A percentile compares a stretch with the other conserved stretches of the same genome.
Evolutionary conservation across 1,140 invertebrate species (phyloP).

Genomic region (Drosophila varians): DNA sequence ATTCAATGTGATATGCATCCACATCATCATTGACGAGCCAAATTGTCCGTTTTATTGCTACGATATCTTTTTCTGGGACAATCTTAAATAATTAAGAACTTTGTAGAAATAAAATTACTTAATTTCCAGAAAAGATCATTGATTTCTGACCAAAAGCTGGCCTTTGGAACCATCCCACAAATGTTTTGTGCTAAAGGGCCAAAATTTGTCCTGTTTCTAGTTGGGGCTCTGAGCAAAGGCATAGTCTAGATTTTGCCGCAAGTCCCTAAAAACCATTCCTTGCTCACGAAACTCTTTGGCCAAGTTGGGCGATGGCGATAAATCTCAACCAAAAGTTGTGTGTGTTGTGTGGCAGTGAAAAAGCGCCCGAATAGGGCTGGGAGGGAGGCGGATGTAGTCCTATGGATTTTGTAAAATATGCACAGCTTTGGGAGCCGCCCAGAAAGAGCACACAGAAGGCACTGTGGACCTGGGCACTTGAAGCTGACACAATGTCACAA

Average conservation of each 20-base stretch:
- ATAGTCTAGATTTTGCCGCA: slow-evolving; percentile 58
- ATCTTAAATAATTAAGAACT: neutral
- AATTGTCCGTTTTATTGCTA: slow-evolving; percentile 39
- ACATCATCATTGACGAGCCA: slow-evolving; percentile 15
- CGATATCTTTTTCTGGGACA: slow-evolving; percentile 17
- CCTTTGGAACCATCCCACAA: slow-evolving; percentile 23
- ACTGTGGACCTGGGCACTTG: slow-evolving; percentile 50
- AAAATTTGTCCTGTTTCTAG: slow-evolving; percentile 32
- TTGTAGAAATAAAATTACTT: neutral
- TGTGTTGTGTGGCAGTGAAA: slow-evolving; percentile 16
- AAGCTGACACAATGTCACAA: slow-evolving; percentile 73
- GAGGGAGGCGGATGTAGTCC: slow-evolving; percentile 2
- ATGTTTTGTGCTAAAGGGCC: slow-evolving; percentile 47
- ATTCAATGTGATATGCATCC: slow-evolving; percentile 47
- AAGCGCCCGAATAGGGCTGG: slow-evolving; percentile 2
- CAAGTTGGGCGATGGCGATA: slow-evolving; percentile 74
- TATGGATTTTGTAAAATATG: slow-evolving; percentile 77
- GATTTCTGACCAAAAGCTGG: slow-evolving; percentile 16
- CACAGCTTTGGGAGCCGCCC: slow-evolving; percentile 51
- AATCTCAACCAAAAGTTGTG: slow-evolving; percentile 70
- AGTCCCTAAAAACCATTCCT: slow-evolving; percentile 7
- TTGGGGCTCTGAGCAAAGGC: slow-evolving; percentile 49
- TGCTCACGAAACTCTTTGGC: slow-evolving; percentile 32
- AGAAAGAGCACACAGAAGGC: slow-evolving; percentile 25
- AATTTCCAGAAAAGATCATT: neutral